phyloP scores from a whole-genome alignment of 2,888 invertebrate genomes.

The Dicycla oo region DNA sequence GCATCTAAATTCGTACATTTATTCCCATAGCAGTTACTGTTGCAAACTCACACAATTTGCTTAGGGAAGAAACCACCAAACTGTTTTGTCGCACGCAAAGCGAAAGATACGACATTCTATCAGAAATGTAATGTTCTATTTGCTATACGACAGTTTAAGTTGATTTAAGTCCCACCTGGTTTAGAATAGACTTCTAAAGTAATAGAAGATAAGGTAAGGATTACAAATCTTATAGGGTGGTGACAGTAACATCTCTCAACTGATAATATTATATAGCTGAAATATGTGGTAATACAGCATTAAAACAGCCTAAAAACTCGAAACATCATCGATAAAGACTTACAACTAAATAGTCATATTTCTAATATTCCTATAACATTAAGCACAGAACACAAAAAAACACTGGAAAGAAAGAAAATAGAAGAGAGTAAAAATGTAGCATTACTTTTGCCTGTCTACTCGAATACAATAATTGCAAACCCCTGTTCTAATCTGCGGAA shows the following conservation, averaged over 20 bases:
- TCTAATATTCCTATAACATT: slow-evolving; percentile 7
- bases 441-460: slow-evolving; percentile 30
- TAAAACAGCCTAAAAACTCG: neutral
- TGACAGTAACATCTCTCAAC: neutral
- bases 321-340: neutral
- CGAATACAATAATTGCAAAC: slow-evolving; percentile 50
- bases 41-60: slow-evolving; percentile 61
- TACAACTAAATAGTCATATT: neutral
- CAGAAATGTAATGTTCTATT: slow-evolving; percentile 53
- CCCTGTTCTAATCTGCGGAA: slow-evolving; percentile 52
- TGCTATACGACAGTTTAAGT: slow-evolving; percentile 27
- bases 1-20: slow-evolving; percentile 55
- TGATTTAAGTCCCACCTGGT: slow-evolving; percentile 27
- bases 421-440: slow-evolving; percentile 22
- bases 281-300: neutral
- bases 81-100: slow-evolving; percentile 63
- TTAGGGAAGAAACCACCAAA: slow-evolving; percentile 63
- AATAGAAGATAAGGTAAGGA: slow-evolving; percentile 1
- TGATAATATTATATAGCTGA: neutral
- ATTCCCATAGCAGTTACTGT: slow-evolving; percentile 54
- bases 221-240: neutral
- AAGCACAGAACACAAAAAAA: slow-evolving; percentile 19
- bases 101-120: slow-evolving; percentile 50
- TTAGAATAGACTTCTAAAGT: slow-evolving; percentile 18
- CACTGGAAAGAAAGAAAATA: slow-evolving; percentile 2